Base-by-base conservation (phyloP, 2,888 invertebrate species). In the Eupithecia inturbata region DNA sequence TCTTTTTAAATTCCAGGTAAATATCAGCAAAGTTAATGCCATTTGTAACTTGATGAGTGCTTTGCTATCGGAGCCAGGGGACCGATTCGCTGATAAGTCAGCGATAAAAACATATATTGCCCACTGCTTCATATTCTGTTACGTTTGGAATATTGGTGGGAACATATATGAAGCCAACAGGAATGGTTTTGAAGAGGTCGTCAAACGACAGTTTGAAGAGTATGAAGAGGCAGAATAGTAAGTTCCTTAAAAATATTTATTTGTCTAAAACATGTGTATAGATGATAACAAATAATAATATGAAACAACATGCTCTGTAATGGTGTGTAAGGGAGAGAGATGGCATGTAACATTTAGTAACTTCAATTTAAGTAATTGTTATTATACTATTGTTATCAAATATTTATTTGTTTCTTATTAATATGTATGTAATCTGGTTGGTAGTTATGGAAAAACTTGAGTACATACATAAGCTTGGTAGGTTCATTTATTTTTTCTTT, bases 141-240 rank as follows among this genome's bases (percentile, higher is more conserved):
- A 97, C 83, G 89, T 98, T 0, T 99, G 98, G 98, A 95, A 97
- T 2, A 90, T 98, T 28, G 98, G 98, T n/a, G 98, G 98, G 0
- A 98, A 98, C 87, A 95, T 98, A 5, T 88, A 95, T 3, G 98
- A 98, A 77, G 84, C 88, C 0, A 96, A 97, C 72, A 95, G 97
- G 81, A 95, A 96, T 69, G 88, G 92, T 6, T 97, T 97, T 80
- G 98, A 98, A 85, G 92, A 95, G 14, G 95, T 96, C 80, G 95
- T 97, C 70, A 95, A 96, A 79, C 92, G 96, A 26, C 96, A 96
- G 84, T 96, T 97, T 84, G 96, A 97, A 60, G 95, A 95, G n/a
- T 95, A 95, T 84, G 95, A 95, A 31, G 96, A 97, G 83, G 96
- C 96, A 49, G 96, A 94, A 82, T 94, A 85, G 94, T 94, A 73